Conservation (phyloP, 2,888 invertebrate species). For the Rutpela maculata region DNA sequence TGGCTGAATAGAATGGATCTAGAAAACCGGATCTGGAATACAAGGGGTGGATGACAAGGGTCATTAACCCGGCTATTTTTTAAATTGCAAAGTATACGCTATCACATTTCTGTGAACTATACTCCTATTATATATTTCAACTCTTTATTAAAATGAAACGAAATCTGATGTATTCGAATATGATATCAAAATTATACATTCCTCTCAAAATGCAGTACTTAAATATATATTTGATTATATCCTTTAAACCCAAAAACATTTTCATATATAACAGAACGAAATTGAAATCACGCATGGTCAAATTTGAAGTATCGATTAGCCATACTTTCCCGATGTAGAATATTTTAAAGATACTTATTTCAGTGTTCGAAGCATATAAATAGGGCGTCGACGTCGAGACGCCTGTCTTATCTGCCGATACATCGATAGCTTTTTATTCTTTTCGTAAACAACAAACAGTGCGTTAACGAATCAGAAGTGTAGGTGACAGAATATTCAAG, state of each 20-base stretch:
- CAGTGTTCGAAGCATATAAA: slow-evolving; percentile 10
- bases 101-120: slow-evolving; percentile 23
- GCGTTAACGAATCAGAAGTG: not conserved
- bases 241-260: not conserved
- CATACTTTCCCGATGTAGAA: not conserved
- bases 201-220: not conserved
- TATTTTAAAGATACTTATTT: not conserved
- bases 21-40: slow-evolving; percentile 48
- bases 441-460: slow-evolving; percentile 7
- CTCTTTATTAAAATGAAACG: not conserved
- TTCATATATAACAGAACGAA: not conserved
- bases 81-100: slow-evolving; percentile 19
- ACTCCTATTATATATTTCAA: not conserved
- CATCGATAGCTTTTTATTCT: not conserved
- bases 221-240: not conserved
- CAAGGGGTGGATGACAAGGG: slow-evolving; percentile 46
- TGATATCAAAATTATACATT: no score
- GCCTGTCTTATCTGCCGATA: slow-evolving; percentile 4
- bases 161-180: not conserved
- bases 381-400: slow-evolving; percentile 9
- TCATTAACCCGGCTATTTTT: slow-evolving; percentile 43
- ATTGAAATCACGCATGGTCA: not conserved
- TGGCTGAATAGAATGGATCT: slow-evolving; percentile 40
- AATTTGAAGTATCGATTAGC: not conserved
- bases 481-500: not conserved